Conservation (phyloP, 2,888 invertebrate genomes). For the Acheta domesticus region DNA sequence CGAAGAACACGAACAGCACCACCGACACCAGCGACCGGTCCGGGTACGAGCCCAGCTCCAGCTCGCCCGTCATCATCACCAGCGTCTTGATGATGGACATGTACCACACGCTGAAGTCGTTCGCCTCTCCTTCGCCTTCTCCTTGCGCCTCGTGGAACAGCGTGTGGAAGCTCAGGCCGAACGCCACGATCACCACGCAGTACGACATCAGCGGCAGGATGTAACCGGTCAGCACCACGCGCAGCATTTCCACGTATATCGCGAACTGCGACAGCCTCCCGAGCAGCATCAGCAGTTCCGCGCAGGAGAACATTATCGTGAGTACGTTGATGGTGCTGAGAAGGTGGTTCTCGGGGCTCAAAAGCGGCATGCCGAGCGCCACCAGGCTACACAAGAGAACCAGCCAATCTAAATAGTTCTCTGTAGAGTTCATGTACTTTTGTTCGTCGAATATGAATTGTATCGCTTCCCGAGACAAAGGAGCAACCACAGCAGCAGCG, state of each 20-base stretch:
- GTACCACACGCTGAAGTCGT: not conserved
- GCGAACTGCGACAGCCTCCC: not conserved
- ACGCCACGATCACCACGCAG: not conserved
- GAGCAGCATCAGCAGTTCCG: not conserved
- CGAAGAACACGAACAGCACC: not conserved
- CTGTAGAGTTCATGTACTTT: not conserved
- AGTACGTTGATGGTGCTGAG: not conserved
- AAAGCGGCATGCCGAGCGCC: not conserved
- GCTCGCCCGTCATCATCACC: conserved; percentile 10
- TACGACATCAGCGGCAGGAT: not conserved
- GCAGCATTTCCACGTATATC: not conserved
- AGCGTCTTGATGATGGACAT: not conserved
- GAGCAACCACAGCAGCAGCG: not conserved
- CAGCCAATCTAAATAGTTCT: not conserved
- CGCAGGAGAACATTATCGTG: not conserved
- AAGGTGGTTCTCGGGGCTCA: not conserved
- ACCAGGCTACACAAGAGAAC: not conserved
- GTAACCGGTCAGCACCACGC: not conserved
- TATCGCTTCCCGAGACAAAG: not conserved
- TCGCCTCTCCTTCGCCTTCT: not conserved
- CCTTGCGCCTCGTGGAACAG: not conserved
- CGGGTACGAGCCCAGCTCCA: not conserved
- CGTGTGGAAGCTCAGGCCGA: not conserved
- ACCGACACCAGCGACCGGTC: not conserved
- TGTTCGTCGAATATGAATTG: not conserved